These are phyloP conservation scores for Alexandromys fortis DNA, from an alignment of 2,113 vertebrate genomes.

Conservation along the genomic window DNA sequence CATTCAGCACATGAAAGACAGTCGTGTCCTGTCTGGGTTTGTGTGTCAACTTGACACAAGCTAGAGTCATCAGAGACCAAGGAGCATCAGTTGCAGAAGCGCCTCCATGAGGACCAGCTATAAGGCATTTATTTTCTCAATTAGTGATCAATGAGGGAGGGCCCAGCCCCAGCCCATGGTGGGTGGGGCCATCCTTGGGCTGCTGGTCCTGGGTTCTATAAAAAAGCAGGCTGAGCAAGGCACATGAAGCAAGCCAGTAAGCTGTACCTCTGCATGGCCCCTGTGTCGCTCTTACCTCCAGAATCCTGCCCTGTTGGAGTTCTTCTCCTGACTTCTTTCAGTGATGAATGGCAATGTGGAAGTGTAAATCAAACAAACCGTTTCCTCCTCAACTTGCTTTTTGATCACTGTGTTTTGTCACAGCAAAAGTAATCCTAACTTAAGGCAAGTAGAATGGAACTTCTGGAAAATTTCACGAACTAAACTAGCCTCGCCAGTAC, in stretches of 20 bases:
- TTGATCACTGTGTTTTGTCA: not conserved
- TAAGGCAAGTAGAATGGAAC: not conserved
- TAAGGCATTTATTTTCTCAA: not conserved
- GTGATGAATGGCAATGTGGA: not conserved
- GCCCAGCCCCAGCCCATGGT: not conserved
- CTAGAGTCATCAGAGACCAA: not conserved
- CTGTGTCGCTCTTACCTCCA: not conserved
- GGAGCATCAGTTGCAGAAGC: not conserved
- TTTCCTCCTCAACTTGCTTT: not conserved
- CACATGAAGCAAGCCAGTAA: not conserved
- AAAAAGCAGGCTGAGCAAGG: not conserved
- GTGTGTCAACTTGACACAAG: not conserved
- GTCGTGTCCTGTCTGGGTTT: not conserved
- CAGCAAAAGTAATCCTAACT: not conserved
- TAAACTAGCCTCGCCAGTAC: not conserved
- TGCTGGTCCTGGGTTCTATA: not conserved
- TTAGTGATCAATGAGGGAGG: not conserved
- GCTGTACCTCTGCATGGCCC: not conserved
- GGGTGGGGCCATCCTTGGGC: not conserved
- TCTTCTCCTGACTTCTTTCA: not conserved
- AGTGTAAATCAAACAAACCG: not conserved
- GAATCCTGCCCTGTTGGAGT: not conserved
- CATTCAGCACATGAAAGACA: not conserved
- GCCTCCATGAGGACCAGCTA: not conserved
- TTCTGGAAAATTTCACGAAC: not conserved